These are phyloP conservation scores for Dryadula phaetusa DNA, from an alignment of 2,888 invertebrate genomes.

Conservation along the genomic window DNA sequence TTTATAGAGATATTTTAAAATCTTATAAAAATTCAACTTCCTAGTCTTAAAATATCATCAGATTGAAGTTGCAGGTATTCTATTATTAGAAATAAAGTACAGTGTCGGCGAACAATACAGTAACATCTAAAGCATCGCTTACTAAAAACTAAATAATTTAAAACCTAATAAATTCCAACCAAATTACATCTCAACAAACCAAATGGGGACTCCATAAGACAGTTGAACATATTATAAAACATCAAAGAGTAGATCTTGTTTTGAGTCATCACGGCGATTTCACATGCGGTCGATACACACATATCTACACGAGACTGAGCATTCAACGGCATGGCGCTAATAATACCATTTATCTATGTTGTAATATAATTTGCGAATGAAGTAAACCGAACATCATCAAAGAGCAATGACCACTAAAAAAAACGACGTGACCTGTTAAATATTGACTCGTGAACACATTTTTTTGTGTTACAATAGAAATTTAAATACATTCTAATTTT, in stretches of 20 bases:
- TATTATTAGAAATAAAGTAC: background rate
- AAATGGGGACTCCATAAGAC: constrained; percentile 32
- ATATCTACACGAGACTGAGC: constrained; percentile 16
- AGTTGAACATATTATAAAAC: constrained; percentile 37
- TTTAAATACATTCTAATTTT: constrained; percentile 4
- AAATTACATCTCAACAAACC: background rate
- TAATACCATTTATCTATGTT: constrained; percentile 34
- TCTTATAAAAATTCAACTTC: background rate
- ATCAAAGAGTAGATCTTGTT: constrained; percentile 29
- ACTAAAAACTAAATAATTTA: background rate
- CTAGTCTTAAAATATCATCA: background rate
- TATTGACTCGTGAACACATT: constrained; percentile 1
- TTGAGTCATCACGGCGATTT: constrained; percentile 39
- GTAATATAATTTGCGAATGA: constrained; percentile 26
- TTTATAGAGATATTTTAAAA: constrained; percentile 18
- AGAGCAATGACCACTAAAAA: background rate
- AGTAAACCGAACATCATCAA: constrained; percentile 7
- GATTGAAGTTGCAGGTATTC: background rate
- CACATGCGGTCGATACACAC: constrained; percentile 41
- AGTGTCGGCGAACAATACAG: background rate
- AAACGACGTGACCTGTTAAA: constrained; percentile 7
- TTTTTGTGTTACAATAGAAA: background rate
- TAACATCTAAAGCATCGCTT: background rate
- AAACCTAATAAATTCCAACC: background rate
- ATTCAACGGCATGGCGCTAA: constrained; percentile 29